Conservation (phyloP, 2,888 invertebrate species). For the Gonocerus acuteangulatus region DNA sequence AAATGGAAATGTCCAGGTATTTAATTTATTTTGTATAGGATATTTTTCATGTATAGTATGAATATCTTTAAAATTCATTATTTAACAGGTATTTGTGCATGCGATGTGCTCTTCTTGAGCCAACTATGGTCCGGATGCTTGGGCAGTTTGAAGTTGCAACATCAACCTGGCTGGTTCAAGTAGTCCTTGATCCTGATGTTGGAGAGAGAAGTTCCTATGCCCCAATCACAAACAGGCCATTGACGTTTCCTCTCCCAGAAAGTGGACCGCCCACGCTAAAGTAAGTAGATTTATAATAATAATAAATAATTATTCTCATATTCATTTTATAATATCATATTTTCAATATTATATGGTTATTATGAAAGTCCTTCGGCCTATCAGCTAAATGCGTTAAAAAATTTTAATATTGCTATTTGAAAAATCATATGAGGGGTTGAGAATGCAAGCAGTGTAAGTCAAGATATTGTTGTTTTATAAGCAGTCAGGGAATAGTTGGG, state of each 20-base stretch:
- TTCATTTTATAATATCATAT: too few relatives aligned
- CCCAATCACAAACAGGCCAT: conserved; percentile 50
- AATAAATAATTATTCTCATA: too few relatives aligned
- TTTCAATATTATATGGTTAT: too few relatives aligned
- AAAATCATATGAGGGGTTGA: too few relatives aligned
- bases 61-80: too few relatives aligned
- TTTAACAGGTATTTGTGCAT: conserved; percentile 64
- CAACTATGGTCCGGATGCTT: conserved; percentile 60
- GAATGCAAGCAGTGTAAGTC: too few relatives aligned
- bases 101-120: conserved; percentile 68
- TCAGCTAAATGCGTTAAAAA: too few relatives aligned
- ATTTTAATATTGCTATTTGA: too few relatives aligned
- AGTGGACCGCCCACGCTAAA: conserved; percentile 60
- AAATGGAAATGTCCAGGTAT: conserved; percentile 35
- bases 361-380: too few relatives aligned
- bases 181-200: conserved; percentile 52
- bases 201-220: conserved; percentile 50
- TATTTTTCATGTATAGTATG: background rate
- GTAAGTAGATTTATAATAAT: too few relatives aligned
- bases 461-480: too few relatives aligned
- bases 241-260: conserved; percentile 58
- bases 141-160: conserved; percentile 73
- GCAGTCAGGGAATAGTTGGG: too few relatives aligned
- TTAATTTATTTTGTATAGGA: conserved; percentile 12
- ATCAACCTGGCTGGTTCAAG: conserved; percentile 76